A percentile compares a stretch with the other conserved stretches of the same genome.
These are phyloP conservation scores for Sebastes hopkinsi DNA, from an alignment of 2,797 vertebrate species.

Conservation along the genomic window DNA sequence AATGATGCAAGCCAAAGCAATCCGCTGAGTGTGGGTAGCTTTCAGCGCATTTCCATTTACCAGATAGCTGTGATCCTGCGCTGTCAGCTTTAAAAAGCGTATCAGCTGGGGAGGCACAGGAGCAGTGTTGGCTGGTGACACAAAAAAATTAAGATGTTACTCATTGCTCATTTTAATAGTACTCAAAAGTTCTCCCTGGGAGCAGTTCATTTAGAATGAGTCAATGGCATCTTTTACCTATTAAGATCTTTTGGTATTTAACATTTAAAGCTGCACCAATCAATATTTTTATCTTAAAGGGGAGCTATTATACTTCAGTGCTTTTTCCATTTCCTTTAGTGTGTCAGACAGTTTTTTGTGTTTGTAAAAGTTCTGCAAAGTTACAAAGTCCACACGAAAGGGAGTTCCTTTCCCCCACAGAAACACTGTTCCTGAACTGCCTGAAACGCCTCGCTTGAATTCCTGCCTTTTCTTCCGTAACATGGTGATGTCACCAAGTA, in stretches of 20 bases:
- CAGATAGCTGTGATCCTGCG: conserved; percentile 64
- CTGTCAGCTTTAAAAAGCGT: conserved; percentile 65
- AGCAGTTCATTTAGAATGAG: not conserved
- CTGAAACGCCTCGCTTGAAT: no score
- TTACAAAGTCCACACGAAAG: no score
- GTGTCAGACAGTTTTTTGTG: no score
- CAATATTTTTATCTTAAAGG: not conserved
- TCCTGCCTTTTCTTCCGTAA: no score
- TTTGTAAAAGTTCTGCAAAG: no score
- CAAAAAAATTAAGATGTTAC: conserved; percentile 26
- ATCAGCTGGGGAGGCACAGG: conserved; percentile 40
- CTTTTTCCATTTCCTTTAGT: no score
- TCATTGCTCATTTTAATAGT: conserved; percentile 34
- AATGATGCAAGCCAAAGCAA: conserved; percentile 76
- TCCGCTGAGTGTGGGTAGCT: conserved; percentile 67
- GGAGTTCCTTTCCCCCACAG: no score
- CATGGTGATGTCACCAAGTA: no score
- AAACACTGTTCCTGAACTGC: no score
- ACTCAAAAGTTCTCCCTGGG: conserved; percentile 11
- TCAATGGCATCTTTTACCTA: not conserved
- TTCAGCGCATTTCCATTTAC: conserved; percentile 64
- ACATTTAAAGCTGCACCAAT: not conserved
- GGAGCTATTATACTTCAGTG: not conserved
- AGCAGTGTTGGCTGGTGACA: conserved; percentile 23
- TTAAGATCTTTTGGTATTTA: not conserved